Evolutionary conservation across 2,797 vertebrate species (phyloP), one percentile per base, ranked within the genome.

Genomic region (Sorex maritimensis): DNA sequence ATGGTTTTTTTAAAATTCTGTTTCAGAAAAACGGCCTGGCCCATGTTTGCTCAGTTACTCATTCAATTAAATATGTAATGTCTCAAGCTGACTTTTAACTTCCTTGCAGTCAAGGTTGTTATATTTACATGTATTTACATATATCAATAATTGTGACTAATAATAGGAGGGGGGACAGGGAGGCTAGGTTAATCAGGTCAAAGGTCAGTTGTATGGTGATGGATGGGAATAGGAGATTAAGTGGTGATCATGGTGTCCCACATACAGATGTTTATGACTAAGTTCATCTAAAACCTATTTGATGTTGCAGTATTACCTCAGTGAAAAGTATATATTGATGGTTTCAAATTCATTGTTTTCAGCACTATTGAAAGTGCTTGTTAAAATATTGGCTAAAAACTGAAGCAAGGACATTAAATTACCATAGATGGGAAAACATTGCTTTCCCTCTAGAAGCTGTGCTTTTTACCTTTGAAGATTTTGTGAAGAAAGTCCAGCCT

Each of bases 1-100:
- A n/a, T 63, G 28, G 73, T 24, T 52, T 91, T 26, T 24, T 14
- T 6, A 12, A 2, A 34, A 58, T 55, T 81, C 24, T 84, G 55
- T 52, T 93, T 85, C 17, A 77, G 67, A 73, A 95, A n/a, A n/a
- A 68, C 82, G 44, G 38, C 28, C 21, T 88, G 71, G 11, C 46
- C 83, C 28, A 69, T 69, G 58, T 52, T 84, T 49, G 17, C 21
- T 88, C 82, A 24, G 86, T 90, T 61, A 61, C 4, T 26, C 75
- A 41, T 93, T 87, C 58, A 75, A 24, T 89, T 88, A 78, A 78
- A 77, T 58, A 46, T 55, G 23, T 71, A 23, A 21, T n/a, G 34
- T 65, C 69, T 71, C 86, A 88, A n/a, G 58, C 15, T 78, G 46
- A 44, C 24, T 88, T 95, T 52, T 63, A 55, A 63, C 46, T 91